Conservation (phyloP, 2,888 invertebrate genomes). For the Lingula anatina region DNA sequence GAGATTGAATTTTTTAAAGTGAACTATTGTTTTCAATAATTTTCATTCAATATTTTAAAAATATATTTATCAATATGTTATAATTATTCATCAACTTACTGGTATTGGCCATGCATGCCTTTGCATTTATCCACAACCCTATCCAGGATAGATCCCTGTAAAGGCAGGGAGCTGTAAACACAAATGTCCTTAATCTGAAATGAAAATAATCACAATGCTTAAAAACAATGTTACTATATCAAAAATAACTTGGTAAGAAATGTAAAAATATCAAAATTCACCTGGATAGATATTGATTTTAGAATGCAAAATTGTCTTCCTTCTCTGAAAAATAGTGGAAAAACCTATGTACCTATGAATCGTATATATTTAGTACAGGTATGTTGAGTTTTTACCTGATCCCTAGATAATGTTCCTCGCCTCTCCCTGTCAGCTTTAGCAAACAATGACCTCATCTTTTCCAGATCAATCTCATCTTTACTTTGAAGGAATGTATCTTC, state of each 20-base stretch:
- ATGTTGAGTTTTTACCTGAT: conserved; percentile 20
- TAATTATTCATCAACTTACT: too few relatives aligned
- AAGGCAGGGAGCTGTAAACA: conserved; percentile 24
- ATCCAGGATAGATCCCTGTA: conserved; percentile 34
- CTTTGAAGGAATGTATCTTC: conserved; percentile 35
- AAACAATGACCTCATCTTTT: conserved; percentile 26
- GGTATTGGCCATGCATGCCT: conserved; percentile 32
- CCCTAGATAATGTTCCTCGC: conserved; percentile 28
- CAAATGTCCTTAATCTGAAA: conserved; percentile 39
- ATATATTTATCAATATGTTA: too few relatives aligned
- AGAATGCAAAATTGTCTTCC: too few relatives aligned
- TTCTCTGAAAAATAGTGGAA: too few relatives aligned
- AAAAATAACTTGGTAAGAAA: too few relatives aligned
- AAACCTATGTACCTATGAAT: too few relatives aligned
- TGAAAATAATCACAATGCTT: too few relatives aligned
- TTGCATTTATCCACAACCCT: conserved; percentile 29
- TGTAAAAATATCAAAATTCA: too few relatives aligned
- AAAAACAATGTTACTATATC: too few relatives aligned
- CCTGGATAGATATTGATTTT: too few relatives aligned
- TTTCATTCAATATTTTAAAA: too few relatives aligned
- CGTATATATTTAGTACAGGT: not conserved
- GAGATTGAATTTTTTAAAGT: too few relatives aligned
- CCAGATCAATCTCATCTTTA: conserved; percentile 36
- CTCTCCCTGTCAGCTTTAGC: conserved; percentile 36
- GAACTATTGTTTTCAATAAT: not conserved